phyloP scores from a whole-genome alignment of 2,113 vertebrate genomes.

The Pomatorhinus ruficollis region DNA sequence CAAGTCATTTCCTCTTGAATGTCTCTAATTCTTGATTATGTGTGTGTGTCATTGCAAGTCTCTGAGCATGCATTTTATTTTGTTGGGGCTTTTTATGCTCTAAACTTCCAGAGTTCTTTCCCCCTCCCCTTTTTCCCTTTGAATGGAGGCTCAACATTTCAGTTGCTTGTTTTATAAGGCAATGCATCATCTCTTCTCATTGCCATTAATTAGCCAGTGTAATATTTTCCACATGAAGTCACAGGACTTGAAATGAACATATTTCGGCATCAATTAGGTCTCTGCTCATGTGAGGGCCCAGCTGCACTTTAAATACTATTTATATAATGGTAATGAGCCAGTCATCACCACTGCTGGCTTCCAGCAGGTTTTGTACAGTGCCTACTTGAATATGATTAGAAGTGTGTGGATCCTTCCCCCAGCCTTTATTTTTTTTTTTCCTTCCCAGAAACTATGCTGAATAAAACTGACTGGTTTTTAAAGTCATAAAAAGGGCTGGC shows the following conservation, averaged over 20 bases:
- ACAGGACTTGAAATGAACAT: conserved; percentile 65
- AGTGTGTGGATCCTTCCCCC: conserved; percentile 15
- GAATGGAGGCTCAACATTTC: conserved; percentile 36
- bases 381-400: conserved; percentile 66
- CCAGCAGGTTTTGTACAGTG: conserved; percentile 40
- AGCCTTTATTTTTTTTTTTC: background rate
- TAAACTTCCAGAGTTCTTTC: conserved; percentile 10
- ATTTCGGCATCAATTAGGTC: conserved; percentile 70
- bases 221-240: conserved; percentile 75
- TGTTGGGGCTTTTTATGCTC: background rate
- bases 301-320: conserved; percentile 64
- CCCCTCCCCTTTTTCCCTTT: conserved; percentile 1
- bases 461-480: conserved; percentile 54
- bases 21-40: conserved; percentile 19
- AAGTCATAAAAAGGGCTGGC: conserved; percentile 59
- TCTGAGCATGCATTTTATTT: conserved; percentile 27
- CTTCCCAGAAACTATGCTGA: conserved; percentile 64
- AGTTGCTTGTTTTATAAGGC: conserved; percentile 63
- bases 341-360: conserved; percentile 49
- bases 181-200: conserved; percentile 60
- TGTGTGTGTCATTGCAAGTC: background rate
- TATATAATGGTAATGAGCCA: conserved; percentile 62
- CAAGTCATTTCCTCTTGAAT: conserved; percentile 40
- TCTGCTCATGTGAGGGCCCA: conserved; percentile 65
- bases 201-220: conserved; percentile 65